Conservation (phyloP, 2,113 vertebrate genomes). For the Danionella cerebrum region DNA sequence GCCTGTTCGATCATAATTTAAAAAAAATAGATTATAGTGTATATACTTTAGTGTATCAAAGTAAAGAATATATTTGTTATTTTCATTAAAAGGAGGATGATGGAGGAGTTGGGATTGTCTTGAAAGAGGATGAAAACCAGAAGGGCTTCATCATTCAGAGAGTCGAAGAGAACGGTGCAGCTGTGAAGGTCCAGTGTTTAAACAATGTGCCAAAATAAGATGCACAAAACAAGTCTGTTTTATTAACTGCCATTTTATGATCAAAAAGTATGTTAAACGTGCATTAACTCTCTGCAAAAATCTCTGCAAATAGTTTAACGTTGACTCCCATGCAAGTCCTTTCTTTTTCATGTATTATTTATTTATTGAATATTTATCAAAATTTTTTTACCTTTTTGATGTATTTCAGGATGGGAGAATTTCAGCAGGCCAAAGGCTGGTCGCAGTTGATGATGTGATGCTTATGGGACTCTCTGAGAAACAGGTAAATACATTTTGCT, state of each 20-base stretch:
- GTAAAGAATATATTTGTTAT: too few species aligned
- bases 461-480: conserved; percentile 74
- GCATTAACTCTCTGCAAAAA: too few species aligned
- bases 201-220: not conserved
- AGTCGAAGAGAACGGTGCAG: conserved; percentile 69
- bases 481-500: too few species aligned
- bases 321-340: too few species aligned
- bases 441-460: conserved; percentile 77
- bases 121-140: conserved; percentile 75
- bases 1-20: too few species aligned
- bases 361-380: too few species aligned
- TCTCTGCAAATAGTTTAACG: too few species aligned
- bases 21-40: too few species aligned
- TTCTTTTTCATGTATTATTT: too few species aligned
- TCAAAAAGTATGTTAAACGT: too few species aligned
- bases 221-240: too few species aligned
- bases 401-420: conserved; percentile 71
- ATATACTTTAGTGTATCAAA: not conserved
- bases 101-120: conserved; percentile 71
- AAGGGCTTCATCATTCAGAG: conserved; percentile 71
- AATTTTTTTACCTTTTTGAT: not conserved
- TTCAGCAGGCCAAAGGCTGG: conserved; percentile 73
- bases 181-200: conserved; percentile 59
- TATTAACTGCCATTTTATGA: too few species aligned
- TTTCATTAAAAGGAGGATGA: conserved; percentile 65